Evolutionary conservation across 1,140 invertebrate species (phyloP), one percentile per base, ranked within the genome.

Genomic region (Hycleus cichorii): DNA sequence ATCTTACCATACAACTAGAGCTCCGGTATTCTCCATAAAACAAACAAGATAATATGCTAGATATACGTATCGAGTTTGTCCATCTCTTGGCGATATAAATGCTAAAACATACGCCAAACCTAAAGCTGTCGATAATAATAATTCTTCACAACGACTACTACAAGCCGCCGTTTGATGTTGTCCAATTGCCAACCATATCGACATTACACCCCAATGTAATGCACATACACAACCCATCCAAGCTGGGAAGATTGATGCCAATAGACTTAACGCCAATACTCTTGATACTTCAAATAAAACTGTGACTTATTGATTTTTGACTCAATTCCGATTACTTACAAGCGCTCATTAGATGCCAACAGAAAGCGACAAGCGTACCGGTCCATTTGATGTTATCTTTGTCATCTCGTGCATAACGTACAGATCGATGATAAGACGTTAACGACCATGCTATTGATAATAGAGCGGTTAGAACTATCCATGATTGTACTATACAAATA

Each of bases 11-110:
- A 76, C 75, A 49, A 76, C 72, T 24, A 78, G 64, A n/a, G 75
- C 71, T 39, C 70, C 73, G 9, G 73, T 77, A 62, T 78, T 78
- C 63, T 78, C 76, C 66, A 78, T 72, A 63, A 78, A 77, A 64
- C 74, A 76, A 6, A 78, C 74, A 38, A 76, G 63, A 64, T 78
- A 78, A 62, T 76, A 78, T 6, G 69, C 74, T 18, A 78, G 62
- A 62, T 78, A 78, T 7, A 74, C 67, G 62, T 76, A 78, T 47
- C 75, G 63, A 4, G 76, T 77, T 7, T 72, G 74, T 49, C 76
- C 76, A 60, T 77, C 76, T 52, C 73, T 63, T n/a, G 76, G 72
- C 25, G 76, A 73, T 57, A 78, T 76, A 57, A 76, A 78, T 0
- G 75, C 74, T 44, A 77, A 62, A 8, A 77, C 69, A 58, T 78